Evolutionary conservation across 2,113 vertebrate genomes (phyloP), one percentile per base, ranked within the genome.

Genomic region (Dryoscopus gambensis): DNA sequence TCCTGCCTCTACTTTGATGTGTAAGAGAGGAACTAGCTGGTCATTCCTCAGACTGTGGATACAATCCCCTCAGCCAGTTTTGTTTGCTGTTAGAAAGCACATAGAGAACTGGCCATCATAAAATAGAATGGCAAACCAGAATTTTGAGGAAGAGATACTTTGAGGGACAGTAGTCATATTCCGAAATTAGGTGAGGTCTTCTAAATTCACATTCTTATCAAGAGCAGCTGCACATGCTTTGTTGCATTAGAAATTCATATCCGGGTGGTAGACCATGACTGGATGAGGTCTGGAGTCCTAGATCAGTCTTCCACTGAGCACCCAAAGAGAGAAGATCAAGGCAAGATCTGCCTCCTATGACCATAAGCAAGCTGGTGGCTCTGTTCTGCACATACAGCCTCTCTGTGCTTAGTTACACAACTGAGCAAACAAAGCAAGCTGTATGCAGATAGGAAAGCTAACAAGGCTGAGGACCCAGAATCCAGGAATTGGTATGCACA

Each of bases 391-490:
- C 0, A 0, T 87, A 63, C 81, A 64, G 52, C 60, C 14, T 68
- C 28, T 63, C 74, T 79, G 31, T 80, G 47, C 47, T 87, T 42
- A 12, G 28, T 89, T 84, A 84, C 42, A 73, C 69, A 73, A 79
- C 49, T 65, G 49, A 89, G 50, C 89, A 93, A 95, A 81, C 80
- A 89, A 91, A 82, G 42, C n/a, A 68, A 82, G 57, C 65, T 10
- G 2, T 52, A 53, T 73, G 49, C 84, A 82, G 53, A 50, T 24
- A 75, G 53, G n/a, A 57, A 81, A 75, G 3, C 52, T 64, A 84
- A 47, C 52, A 75, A 50, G 59, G 56, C 76, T 71, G 47, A n/a
- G 81, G 9, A 8, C 35, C 30, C 0, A 0, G 21, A 47, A 75
- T 63, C 50, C 4, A 0, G 82, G 85, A 94, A 75, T 39, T 5